Conservation (phyloP, 2,888 invertebrate species). For the Drosophila engyochracea region DNA sequence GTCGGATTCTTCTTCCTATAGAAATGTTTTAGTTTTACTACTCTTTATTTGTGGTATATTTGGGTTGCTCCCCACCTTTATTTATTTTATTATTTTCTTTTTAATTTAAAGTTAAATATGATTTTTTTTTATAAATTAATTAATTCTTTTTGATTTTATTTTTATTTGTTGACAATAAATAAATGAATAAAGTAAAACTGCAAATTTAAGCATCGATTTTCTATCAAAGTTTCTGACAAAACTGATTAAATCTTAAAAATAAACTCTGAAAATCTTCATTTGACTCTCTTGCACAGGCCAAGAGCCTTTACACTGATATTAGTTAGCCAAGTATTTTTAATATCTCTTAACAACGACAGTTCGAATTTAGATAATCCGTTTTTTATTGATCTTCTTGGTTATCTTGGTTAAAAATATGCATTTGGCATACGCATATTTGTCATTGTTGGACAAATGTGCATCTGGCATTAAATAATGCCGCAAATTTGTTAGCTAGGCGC, state of each 20-base stretch:
- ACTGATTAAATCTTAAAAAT: neutral
- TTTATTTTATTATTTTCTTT: no score
- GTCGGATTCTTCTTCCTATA: no score
- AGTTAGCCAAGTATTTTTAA: neutral
- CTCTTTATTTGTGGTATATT: no score
- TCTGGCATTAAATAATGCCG: conserved; percentile 69
- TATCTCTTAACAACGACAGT: neutral
- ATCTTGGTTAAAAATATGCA: conserved; percentile 14
- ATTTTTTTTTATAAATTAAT: neutral
- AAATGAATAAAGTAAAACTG: neutral
- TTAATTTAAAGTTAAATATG: neutral
- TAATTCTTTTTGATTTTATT: neutral
- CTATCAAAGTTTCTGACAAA: neutral
- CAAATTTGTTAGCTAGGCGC: conserved; percentile 66
- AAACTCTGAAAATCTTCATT: neutral
- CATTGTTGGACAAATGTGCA: conserved; percentile 49
- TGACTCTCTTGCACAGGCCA: neutral
- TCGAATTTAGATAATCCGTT: neutral
- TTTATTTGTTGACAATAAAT: neutral
- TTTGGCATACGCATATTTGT: conserved; percentile 33
- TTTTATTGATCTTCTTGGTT: conserved; percentile 24
- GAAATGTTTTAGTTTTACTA: neutral
- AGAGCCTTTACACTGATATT: neutral
- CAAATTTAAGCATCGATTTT: neutral
- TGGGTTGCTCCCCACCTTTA: no score